Conservation (phyloP, 2,797 vertebrate genomes). For the Psittacula echo region DNA sequence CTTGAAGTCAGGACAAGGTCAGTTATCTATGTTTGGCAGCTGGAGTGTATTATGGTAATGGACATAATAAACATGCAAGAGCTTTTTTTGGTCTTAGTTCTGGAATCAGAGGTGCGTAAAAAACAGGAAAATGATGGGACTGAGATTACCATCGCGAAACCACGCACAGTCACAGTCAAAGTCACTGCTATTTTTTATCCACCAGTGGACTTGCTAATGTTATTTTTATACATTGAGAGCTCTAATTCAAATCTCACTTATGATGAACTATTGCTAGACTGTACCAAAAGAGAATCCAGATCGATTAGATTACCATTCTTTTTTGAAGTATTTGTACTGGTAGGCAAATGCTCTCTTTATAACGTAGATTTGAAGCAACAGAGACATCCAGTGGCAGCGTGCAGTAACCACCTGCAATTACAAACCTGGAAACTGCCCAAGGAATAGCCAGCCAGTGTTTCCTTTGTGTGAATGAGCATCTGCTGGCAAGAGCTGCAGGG, state of each 20-base stretch:
- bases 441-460: neutral
- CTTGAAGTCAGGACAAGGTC: neutral
- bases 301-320: rapidly evolving
- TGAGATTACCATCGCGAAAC: neutral
- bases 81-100: neutral
- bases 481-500: neutral
- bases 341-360: neutral
- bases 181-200: neutral
- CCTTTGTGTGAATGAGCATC: neutral
- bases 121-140: neutral
- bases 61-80: neutral
- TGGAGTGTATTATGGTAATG: neutral
- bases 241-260: neutral
- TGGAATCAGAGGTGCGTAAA: neutral
- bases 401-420: neutral
- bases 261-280: neutral
- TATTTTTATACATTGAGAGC: neutral
- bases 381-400: constrained; percentile 50
- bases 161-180: rapidly evolving
- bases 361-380: neutral
- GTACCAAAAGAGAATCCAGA: neutral
- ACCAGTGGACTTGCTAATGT: neutral
- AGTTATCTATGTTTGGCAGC: neutral
- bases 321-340: neutral
- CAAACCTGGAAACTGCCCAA: neutral